Conservation (phyloP, 2,888 invertebrate species). For the Molanna angustata region DNA sequence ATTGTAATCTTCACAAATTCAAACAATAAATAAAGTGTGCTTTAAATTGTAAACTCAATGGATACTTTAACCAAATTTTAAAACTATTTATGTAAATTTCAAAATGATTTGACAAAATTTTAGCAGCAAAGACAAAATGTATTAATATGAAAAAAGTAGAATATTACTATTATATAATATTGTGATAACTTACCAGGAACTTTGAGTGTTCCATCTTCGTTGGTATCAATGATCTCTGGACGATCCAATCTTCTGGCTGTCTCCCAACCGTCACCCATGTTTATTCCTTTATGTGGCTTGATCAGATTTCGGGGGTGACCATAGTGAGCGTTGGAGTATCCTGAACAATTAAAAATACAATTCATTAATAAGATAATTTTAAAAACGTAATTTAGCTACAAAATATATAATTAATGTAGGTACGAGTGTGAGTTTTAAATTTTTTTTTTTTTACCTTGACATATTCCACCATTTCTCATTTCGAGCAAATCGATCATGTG, state of each 20-base stretch:
- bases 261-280: constrained; percentile 67
- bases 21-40: neutral
- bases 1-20: too few species aligned
- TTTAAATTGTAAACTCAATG: too few species aligned
- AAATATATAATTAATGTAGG: neutral
- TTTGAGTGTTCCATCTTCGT: constrained; percentile 55
- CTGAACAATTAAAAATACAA: constrained; percentile 35
- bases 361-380: neutral
- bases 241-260: constrained; percentile 61
- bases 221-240: constrained; percentile 54
- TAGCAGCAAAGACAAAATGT: too few species aligned
- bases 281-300: constrained; percentile 48
- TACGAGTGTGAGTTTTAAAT: neutral
- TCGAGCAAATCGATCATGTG: constrained; percentile 52
- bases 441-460: constrained; percentile 49
- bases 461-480: constrained; percentile 55
- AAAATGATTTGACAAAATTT: too few species aligned
- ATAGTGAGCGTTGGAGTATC: constrained; percentile 62
- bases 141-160: too few species aligned
- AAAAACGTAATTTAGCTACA: neutral
- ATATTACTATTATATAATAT: too few species aligned
- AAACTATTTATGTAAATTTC: too few species aligned
- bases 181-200: constrained; percentile 48
- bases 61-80: too few species aligned
- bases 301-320: constrained; percentile 63